Conservation (phyloP, 35 echinoderm and acorn worm species). For the Patiria miniata region DNA sequence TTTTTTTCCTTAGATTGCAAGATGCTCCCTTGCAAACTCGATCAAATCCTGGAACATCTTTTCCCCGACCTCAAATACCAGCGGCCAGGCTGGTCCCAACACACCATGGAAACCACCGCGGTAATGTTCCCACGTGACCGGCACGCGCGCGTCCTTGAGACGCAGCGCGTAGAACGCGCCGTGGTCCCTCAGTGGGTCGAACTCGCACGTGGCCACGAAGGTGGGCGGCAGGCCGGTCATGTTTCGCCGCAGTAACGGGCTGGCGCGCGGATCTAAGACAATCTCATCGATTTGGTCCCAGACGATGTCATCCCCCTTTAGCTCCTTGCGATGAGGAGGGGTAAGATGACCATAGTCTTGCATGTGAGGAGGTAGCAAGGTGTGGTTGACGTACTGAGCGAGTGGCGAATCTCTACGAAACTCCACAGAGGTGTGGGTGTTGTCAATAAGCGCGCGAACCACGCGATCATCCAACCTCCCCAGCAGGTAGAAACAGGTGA, state of each 20-base stretch:
- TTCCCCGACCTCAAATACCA: slow-evolving; percentile 36
- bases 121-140: slow-evolving; percentile 38
- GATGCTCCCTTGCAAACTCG: not conserved
- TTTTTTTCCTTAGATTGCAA: not conserved
- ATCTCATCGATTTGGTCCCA: slow-evolving; percentile 49
- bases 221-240: slow-evolving; percentile 56
- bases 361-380: slow-evolving; percentile 1
- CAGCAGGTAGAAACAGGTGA: slow-evolving; percentile 45
- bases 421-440: not conserved
- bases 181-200: slow-evolving; percentile 61
- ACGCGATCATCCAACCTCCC: slow-evolving; percentile 6
- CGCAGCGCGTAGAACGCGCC: slow-evolving; percentile 48
- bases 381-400: slow-evolving; percentile 36
- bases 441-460: slow-evolving; percentile 7
- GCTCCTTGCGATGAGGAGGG: not conserved
- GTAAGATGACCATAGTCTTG: not conserved
- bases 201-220: slow-evolving; percentile 53
- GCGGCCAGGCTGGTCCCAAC: slow-evolving; percentile 43
- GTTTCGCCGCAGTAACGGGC: slow-evolving; percentile 43
- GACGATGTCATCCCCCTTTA: slow-evolving; percentile 7
- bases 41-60: slow-evolving; percentile 39
- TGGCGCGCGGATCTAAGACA: slow-evolving; percentile 34
- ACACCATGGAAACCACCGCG: slow-evolving; percentile 44
- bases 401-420: not conserved
- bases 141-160: slow-evolving; percentile 47